Evolutionary conservation across 2,113 vertebrate species (phyloP), one percentile per base, ranked within the genome.

Genomic region (Marmota flaviventris): DNA sequence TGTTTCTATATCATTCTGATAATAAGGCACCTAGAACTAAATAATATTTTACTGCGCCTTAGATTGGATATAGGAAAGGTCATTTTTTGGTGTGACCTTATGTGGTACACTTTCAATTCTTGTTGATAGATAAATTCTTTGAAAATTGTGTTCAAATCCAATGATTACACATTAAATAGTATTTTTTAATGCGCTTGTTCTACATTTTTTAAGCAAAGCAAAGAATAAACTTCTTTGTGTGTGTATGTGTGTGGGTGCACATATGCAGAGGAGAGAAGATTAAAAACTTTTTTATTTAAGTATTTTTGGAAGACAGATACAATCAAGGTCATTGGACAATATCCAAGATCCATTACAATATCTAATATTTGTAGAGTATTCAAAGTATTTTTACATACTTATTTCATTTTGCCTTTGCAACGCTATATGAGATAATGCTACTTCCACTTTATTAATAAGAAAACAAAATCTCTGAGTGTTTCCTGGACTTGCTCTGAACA

Each of bases 361-460:
- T 17, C 13, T 90, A 78, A 73, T 11, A 93, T 61, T 79, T 93
- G 27, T 72, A 81, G 22, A 81, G 8, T 82, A 65, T 92, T 75
- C n/a, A 48, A 75, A 84, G 4, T 32, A 42, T 29, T 94, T 93
- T 82, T 81, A 73, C 12, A 48, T 29, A 48, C 6, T 85, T 79
- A 42, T 83, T n/a, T 93, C 25, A 45, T 83, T 94, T 93, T 94
- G 4, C 32, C 16, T 70, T 94, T 16, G 76, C 22, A 70, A 37
- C 1, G 9, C 4, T 82, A 1, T 45, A 22, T 67, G 22, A 91
- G n/a, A 0, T 27, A 87, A 70, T 72, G 29, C 29, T 84, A 53
- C 56, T 93, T 97, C 42, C 37, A 75, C 63, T 78, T 75, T 65
- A 93, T 42, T 32, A 88, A 45, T 12, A 75, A 75, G 45, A 77